Base-by-base conservation (phyloP, 2,888 invertebrate genomes). In the Falcaria lacertinaria region DNA sequence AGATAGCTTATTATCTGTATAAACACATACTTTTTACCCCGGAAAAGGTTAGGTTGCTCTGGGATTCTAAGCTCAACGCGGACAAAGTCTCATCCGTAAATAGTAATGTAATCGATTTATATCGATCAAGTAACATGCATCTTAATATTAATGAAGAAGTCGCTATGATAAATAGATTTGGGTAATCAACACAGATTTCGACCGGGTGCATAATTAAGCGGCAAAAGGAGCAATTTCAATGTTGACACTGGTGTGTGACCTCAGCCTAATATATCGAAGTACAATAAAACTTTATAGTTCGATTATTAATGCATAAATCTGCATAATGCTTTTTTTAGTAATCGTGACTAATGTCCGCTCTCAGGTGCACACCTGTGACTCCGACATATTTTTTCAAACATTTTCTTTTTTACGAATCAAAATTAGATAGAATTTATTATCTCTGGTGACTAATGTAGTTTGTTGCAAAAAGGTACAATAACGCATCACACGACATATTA, bases 211-310 rank as follows among this genome's bases (percentile, higher is more conserved):
- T 6, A 22, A 22, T 22, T n/a, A n/a, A n/a, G n/a, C 22, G 22
- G 6, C 22, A 22, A 22, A 22, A 22, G 44, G 45, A 40, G 49
- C 39, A 43, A 47, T 44, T 45, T 52, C 11, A 11, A 3, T 69
- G 69, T 71, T 70, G 69, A 70, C 68, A 69, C 57, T 53, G 43
- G 45, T 39, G 53, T 60, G 52, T 61, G 70, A 51, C 73, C 74
- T 74, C 64, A 65, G 60, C 60, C 54, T 57, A 56, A 42, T 52
- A 39, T 51, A 50, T 57, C 45, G 49, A 44, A 38, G 50, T 52
- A 60, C 56, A 52, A 52, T 52, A 57, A 61, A 54, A 63, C 60
- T 49, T 57, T 53, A 59, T 57, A 54, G 51, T 47, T 55, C 48
- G 55, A 57, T 58, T 57, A 62, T 59, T 65, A 64, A 62, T 68